Evolutionary conservation across 2,113 vertebrate genomes (phyloP).

Genomic region (Tragulus kanchil): DNA sequence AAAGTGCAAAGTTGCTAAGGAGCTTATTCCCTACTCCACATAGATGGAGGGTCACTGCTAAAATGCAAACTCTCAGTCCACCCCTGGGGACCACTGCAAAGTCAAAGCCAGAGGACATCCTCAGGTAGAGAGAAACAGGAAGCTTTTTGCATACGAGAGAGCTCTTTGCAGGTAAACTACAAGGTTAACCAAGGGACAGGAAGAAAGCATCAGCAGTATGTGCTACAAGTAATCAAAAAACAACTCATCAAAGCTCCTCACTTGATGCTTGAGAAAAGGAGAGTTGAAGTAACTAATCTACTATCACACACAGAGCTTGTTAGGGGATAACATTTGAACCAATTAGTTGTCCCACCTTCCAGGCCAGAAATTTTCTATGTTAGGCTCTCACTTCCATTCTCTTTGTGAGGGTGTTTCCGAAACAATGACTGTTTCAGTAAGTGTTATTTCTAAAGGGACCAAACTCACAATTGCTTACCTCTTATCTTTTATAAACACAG

Average conservation of each 20-base stretch:
- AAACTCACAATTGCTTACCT: conserved; percentile 86
- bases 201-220: not conserved
- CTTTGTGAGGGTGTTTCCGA: not conserved
- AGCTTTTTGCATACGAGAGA: not conserved
- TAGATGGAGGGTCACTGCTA: not conserved
- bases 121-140: not conserved
- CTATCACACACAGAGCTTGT: not conserved
- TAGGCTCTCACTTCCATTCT: not conserved
- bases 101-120: not conserved
- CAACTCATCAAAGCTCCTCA: not conserved
- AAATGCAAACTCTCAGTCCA: not conserved
- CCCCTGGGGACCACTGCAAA: not conserved
- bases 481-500: conserved; percentile 88
- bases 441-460: not conserved
- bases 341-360: not conserved
- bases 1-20: not conserved
- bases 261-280: not conserved
- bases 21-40: not conserved
- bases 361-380: not conserved
- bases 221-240: not conserved
- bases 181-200: not conserved
- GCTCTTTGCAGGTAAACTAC: not conserved
- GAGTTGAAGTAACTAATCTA: not conserved
- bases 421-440: not conserved
- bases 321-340: not conserved